Conservation (phyloP, 2,888 invertebrate genomes). For the Xestia ashworthii region DNA sequence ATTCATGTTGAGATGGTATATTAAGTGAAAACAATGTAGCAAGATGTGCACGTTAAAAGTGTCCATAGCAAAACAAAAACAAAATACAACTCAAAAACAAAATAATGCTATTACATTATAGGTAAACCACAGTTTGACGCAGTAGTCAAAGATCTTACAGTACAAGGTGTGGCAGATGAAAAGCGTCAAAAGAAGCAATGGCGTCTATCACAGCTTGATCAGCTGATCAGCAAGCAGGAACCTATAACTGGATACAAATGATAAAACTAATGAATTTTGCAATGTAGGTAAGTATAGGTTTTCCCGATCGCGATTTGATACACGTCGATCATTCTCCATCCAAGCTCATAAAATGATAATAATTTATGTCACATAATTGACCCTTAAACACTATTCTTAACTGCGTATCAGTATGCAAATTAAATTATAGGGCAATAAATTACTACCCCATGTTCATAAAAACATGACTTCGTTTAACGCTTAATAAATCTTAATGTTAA, state of each 20-base stretch:
- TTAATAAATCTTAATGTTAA: slow-evolving; percentile 31
- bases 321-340: background rate
- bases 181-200: background rate
- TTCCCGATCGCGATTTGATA: background rate
- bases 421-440: slow-evolving; percentile 44
- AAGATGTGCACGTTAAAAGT: no score
- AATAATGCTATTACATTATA: no score
- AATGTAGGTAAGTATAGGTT: background rate
- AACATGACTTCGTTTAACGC: slow-evolving; percentile 9
- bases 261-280: background rate
- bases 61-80: no score
- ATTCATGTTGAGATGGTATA: no score
- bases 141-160: background rate
- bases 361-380: slow-evolving; percentile 44
- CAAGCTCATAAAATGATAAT: slow-evolving; percentile 24
- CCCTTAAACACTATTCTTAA: slow-evolving; percentile 41
- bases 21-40: no score
- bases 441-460: slow-evolving; percentile 29
- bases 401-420: slow-evolving; percentile 44
- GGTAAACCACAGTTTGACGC: no score
- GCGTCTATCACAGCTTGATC: background rate
- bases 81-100: no score
- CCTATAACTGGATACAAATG: background rate
- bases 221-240: no score
- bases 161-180: background rate